Evolutionary conservation across 1,140 invertebrate species (phyloP).

Genomic region (Drosophila takahashii): DNA sequence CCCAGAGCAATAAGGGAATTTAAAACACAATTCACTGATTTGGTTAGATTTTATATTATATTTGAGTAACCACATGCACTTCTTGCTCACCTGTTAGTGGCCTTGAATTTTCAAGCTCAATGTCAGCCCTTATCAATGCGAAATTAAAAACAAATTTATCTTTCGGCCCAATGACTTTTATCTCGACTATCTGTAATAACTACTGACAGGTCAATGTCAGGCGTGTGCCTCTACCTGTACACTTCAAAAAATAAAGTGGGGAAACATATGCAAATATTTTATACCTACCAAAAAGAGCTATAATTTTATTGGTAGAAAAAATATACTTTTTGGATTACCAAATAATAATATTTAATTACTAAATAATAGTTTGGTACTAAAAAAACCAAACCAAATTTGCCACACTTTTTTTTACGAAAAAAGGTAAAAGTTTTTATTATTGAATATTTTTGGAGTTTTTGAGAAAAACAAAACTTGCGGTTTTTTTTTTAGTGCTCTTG

Average conservation of each 20-base stretch:
- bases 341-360: too few relatives aligned
- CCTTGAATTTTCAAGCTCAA: not conserved
- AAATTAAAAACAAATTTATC: not conserved
- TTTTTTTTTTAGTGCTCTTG: not conserved
- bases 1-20: not conserved
- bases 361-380: too few relatives aligned
- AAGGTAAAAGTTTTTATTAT: too few relatives aligned
- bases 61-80: not conserved
- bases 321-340: not conserved
- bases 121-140: not conserved
- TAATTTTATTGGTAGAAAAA: not conserved
- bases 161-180: slow-evolving; percentile 2
- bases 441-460: too few relatives aligned
- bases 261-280: not conserved
- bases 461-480: not conserved
- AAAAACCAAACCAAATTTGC: too few relatives aligned
- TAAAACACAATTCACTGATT: too few relatives aligned
- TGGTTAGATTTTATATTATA: not conserved
- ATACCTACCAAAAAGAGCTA: too few relatives aligned
- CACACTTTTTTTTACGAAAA: too few relatives aligned
- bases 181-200: not conserved
- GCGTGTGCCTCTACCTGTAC: not conserved
- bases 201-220: not conserved
- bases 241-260: not conserved
- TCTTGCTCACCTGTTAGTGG: too few relatives aligned